Conservation (phyloP, 1,140 invertebrate species). For the Drosophila kikkawai region DNA sequence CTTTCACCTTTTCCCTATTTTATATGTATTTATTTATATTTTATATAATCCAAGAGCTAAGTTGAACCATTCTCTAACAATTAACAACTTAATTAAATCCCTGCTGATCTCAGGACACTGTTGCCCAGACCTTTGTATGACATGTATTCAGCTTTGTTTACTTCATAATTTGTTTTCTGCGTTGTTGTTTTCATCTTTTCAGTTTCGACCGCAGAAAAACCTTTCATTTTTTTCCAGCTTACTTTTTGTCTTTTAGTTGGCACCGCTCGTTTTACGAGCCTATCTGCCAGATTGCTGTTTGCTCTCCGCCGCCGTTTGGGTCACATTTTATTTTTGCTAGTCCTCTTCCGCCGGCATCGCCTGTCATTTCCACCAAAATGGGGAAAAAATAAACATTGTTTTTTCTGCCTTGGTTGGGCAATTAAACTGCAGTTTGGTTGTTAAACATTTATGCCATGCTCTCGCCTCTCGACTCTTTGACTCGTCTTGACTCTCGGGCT, state of each 20-base stretch:
- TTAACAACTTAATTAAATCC: background rate
- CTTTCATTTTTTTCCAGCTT: conserved; percentile 54
- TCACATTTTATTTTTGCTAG: conserved; percentile 49
- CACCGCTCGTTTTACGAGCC: conserved; percentile 68
- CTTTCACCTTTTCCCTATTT: no score
- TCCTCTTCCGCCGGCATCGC: conserved; percentile 52
- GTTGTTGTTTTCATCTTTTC: conserved; percentile 43
- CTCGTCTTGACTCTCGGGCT: conserved; percentile 50
- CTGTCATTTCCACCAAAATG: conserved; percentile 53
- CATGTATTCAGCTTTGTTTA: conserved; percentile 65
- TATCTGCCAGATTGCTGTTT: conserved; percentile 58
- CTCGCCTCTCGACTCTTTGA: conserved; percentile 33
- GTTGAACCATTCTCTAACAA: no score
- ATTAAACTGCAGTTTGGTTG: conserved; percentile 78
- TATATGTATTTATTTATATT: no score
- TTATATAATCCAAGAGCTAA: background rate
- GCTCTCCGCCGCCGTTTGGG: conserved; percentile 30
- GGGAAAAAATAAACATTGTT: conserved; percentile 43
- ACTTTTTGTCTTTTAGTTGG: conserved; percentile 54
- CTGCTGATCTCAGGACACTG: conserved; percentile 17
- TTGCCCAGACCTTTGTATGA: conserved; percentile 21
- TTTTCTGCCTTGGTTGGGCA: conserved; percentile 58
- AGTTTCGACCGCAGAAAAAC: conserved; percentile 60
- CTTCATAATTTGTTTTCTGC: conserved; percentile 67
- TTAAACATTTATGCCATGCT: conserved; percentile 73